A percentile compares a stretch with the other conserved stretches of the same genome.
Evolutionary conservation across 2,113 vertebrate species (phyloP).

Genomic region (Microtus pennsylvanicus): DNA sequence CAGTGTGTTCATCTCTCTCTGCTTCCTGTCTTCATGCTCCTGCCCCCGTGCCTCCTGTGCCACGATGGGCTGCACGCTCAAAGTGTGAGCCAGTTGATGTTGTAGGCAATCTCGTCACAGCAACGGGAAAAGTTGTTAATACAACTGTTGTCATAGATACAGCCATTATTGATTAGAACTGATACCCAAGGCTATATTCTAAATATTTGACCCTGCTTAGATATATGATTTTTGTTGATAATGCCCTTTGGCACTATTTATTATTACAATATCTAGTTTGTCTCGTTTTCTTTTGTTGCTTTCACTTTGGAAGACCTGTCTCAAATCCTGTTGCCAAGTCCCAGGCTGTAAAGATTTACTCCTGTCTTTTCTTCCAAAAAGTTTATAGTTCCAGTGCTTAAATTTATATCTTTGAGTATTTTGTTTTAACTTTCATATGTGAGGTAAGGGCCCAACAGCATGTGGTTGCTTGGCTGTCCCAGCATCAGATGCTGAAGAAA

Average conservation of each 20-base stretch:
- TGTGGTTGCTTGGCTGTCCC: background rate
- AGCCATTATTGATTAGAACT: background rate
- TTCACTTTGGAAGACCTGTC: background rate
- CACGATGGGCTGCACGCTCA: no score
- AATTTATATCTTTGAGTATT: background rate
- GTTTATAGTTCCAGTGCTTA: background rate
- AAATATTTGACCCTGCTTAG: background rate
- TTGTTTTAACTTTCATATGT: background rate
- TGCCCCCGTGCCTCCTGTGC: background rate
- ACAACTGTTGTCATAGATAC: background rate
- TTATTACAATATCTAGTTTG: background rate
- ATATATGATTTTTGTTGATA: background rate
- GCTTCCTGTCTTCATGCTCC: background rate
- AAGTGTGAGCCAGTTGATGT: background rate
- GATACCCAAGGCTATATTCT: background rate
- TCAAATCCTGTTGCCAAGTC: slow-evolving; percentile 12
- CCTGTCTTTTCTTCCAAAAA: background rate
- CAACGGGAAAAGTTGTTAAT: background rate
- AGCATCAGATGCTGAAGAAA: background rate
- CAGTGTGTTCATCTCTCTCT: background rate
- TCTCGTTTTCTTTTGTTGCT: background rate
- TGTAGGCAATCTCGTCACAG: background rate
- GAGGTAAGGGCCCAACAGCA: background rate
- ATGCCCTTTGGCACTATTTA: background rate
- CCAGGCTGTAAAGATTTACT: background rate